Base-by-base conservation (phyloP, 2,888 invertebrate species). In the Xylophagus ater region DNA sequence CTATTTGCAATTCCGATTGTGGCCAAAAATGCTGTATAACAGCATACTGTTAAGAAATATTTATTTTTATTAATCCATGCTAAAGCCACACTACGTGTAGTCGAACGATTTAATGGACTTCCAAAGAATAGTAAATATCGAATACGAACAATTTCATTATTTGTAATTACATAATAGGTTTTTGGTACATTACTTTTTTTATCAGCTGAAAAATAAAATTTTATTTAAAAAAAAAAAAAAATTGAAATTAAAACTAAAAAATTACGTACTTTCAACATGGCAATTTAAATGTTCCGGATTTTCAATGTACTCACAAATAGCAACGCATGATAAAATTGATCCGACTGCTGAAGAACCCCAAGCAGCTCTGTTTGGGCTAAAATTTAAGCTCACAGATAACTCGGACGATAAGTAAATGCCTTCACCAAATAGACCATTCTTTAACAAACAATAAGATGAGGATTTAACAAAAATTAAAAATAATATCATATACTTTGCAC, bases 281-380 rank as follows among this genome's bases (percentile, higher is more conserved):
- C 69, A 70, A 52, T 70, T 70, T 5, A 75, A 71, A 46, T 71
- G 71, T 37, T 74, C 71, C 2, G 77, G 73, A 54, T 83, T 76
- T 59, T 83, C 73, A 32, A 87, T 73, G 37, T 85, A 73, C 67
- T 89, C 84, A 63, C 87, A 83, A 44, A 88, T 64, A 3, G 85
- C 86, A 32, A 88, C 70, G 55, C 83, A 81, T 26, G 83, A 79
- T 35, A 86, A 65, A 47, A 78, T 73, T n/a, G 76, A 72, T 2
- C 88, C 88, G 35, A 86, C 70, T 42, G 72, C 63, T 52, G 86
- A 86, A 8, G 75, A 76, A 17, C 78, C 76, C 87, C 88, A 83
- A 9, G 81, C 73, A 53, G 73, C 74, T n/a, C 75, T 79, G 47
- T 73, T 73, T 20, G 80, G 81, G 54, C 84, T 81, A 53, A 78